Percentiles rank a stretch among this genome's conserved stretches.
phyloP scores from a whole-genome alignment of 2,113 vertebrate genomes.

The Cygnus buccinator region DNA sequence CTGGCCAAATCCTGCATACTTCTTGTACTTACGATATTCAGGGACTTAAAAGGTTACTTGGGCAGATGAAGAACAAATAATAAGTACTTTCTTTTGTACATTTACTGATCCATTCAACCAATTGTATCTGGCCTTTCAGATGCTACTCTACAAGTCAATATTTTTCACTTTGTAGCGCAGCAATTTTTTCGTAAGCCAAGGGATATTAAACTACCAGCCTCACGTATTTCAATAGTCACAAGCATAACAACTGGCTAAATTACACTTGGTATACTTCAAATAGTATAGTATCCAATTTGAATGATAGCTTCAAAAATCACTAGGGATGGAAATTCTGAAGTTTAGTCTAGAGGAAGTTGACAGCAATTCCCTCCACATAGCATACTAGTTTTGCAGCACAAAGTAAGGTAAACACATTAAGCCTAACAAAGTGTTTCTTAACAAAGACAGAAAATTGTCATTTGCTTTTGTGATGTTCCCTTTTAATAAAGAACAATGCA shows the following conservation, averaged over 20 bases:
- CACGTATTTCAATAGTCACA: not conserved
- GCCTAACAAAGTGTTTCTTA: not conserved
- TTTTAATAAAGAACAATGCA: slow-evolving; percentile 1
- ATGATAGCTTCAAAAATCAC: slow-evolving; percentile 4
- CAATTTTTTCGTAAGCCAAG: not conserved
- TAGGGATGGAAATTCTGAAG: not conserved
- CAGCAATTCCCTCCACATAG: not conserved
- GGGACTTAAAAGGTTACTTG: not conserved
- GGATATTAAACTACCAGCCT: not conserved
- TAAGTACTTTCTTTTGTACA: not conserved
- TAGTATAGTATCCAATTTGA: not conserved
- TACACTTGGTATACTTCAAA: not conserved
- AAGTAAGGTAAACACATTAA: not conserved
- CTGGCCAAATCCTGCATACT: not conserved
- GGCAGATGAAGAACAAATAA: not conserved
- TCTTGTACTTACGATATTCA: not conserved
- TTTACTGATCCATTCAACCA: not conserved
- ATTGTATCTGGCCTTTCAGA: not conserved
- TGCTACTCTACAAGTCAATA: not conserved
- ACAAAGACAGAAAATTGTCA: slow-evolving; percentile 3
- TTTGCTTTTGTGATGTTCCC: not conserved
- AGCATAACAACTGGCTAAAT: not conserved
- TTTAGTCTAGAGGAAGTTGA: not conserved
- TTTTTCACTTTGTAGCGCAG: not conserved
- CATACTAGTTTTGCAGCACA: not conserved